Conservation (phyloP, 2,888 invertebrate species). For the Agrochola circellaris region DNA sequence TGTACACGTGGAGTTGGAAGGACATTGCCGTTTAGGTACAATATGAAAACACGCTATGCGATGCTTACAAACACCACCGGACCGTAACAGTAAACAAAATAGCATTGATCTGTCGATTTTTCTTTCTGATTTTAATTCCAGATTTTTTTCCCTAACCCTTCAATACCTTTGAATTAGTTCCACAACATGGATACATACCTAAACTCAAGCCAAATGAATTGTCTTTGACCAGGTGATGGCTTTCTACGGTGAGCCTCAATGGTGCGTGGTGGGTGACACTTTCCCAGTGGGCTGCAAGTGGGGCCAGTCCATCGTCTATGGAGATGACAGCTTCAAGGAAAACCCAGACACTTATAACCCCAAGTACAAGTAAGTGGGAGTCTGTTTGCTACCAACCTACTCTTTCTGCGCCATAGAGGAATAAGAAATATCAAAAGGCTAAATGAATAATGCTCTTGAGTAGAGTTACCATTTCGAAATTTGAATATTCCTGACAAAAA, state of each 20-base stretch:
- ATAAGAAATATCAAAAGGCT: neutral
- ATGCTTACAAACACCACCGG: neutral
- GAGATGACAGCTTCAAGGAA: constrained; percentile 95
- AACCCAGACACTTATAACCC: constrained; percentile 96
- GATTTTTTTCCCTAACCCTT: neutral
- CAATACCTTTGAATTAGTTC: neutral
- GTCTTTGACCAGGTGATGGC: constrained; percentile 92
- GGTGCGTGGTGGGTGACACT: constrained; percentile 99
- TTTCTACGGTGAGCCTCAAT: constrained; percentile 96
- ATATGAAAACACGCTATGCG: neutral
- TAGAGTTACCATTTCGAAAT: no score
- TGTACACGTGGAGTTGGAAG: neutral
- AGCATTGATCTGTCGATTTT: neutral
- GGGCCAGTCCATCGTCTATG: constrained; percentile 95
- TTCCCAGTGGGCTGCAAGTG: constrained; percentile 98
- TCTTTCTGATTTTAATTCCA: neutral
- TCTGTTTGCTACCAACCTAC: neutral
- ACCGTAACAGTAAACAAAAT: neutral
- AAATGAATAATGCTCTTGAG: neutral
- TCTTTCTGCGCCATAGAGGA: neutral
- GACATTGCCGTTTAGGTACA: neutral
- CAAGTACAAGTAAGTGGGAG: constrained; percentile 92
- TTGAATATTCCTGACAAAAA: no score
- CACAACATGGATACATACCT: neutral
- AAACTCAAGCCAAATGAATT: neutral